A percentile compares a stretch with the other conserved stretches of the same genome.
These are phyloP conservation scores for Gobius niger DNA, from an alignment of 2,113 vertebrate genomes.

Conservation along the genomic window DNA sequence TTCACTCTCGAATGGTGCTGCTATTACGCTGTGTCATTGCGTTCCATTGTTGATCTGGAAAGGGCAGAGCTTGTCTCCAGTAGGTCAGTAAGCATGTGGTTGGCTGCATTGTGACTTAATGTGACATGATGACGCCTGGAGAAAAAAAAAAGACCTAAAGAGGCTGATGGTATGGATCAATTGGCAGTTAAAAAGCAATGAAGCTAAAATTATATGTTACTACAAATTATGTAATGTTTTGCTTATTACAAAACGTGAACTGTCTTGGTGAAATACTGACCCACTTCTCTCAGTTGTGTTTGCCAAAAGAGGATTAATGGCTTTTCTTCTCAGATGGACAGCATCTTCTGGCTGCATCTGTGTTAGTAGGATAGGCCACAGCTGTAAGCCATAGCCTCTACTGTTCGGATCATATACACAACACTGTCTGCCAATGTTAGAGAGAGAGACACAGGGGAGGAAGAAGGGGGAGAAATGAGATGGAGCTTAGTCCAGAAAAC, in stretches of 20 bases:
- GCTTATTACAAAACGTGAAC: neutral
- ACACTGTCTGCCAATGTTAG: slow-evolving; percentile 28
- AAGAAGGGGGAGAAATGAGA: neutral
- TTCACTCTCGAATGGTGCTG: neutral
- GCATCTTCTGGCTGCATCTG: slow-evolving; percentile 15
- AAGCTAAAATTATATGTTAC: neutral
- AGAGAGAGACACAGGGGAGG: slow-evolving; percentile 14
- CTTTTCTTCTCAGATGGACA: slow-evolving; percentile 21
- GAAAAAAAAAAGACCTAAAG: neutral
- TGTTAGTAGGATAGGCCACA: slow-evolving; percentile 10
- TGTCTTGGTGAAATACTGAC: slow-evolving; percentile 10
- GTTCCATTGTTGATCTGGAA: neutral
- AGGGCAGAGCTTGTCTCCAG: neutral
- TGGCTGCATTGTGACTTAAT: neutral
- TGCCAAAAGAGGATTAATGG: slow-evolving; percentile 18
- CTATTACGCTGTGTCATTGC: neutral
- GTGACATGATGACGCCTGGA: neutral
- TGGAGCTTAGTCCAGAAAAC: slow-evolving; percentile 21
- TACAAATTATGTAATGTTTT: neutral
- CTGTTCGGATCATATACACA: slow-evolving; percentile 23
- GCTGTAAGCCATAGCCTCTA: slow-evolving; percentile 12
- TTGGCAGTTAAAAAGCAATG: neutral
- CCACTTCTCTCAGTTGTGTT: slow-evolving; percentile 28
- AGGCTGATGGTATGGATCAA: neutral
- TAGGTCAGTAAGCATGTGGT: neutral